A percentile compares a stretch with the other conserved stretches of the same genome.
These are phyloP conservation scores for Oscheius sp. DNA, from an alignment of 2,888 invertebrate genomes.

Conservation along the genomic window DNA sequence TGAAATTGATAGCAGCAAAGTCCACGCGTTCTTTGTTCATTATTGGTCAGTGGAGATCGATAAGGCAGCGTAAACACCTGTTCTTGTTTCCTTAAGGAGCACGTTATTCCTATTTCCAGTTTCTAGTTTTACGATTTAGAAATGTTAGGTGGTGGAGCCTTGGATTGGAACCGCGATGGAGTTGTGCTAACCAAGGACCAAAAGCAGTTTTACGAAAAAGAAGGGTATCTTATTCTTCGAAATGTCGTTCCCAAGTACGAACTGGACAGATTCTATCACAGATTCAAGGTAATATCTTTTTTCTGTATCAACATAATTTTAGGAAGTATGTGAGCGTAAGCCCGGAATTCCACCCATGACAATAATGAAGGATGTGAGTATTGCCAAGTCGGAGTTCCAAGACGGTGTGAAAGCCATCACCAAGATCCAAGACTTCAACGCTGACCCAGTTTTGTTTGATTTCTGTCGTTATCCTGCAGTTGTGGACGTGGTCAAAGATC, in stretches of 20 bases:
- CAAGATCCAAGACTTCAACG: constrained; percentile 84
- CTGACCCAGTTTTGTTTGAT: constrained; percentile 82
- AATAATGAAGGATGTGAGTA: constrained; percentile 82
- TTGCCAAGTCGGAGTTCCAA: constrained; percentile 78
- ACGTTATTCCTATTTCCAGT: background rate
- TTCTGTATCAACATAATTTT: constrained; percentile 77
- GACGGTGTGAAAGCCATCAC: constrained; percentile 79
- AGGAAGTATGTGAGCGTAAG: constrained; percentile 81
- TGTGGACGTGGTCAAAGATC: constrained; percentile 81
- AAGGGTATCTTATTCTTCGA: constrained; percentile 84
- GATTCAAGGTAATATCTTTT: constrained; percentile 46
- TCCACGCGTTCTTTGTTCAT: constrained; percentile 20
- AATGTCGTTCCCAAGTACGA: constrained; percentile 80
- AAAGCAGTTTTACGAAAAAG: constrained; percentile 81
- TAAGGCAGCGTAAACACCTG: too few species aligned
- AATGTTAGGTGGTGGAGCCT: constrained; percentile 25
- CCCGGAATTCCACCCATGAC: constrained; percentile 75
- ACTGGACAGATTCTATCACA: constrained; percentile 80
- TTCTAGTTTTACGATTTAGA: background rate
- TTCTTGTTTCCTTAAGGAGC: background rate
- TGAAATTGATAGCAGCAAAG: background rate
- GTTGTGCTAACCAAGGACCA: constrained; percentile 45
- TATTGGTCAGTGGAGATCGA: background rate
- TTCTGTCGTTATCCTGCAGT: constrained; percentile 81
- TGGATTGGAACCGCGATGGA: constrained; percentile 26